These are phyloP conservation scores for Dynastes hyllus DNA, from an alignment of 2,888 invertebrate species.

Conservation along the genomic window DNA sequence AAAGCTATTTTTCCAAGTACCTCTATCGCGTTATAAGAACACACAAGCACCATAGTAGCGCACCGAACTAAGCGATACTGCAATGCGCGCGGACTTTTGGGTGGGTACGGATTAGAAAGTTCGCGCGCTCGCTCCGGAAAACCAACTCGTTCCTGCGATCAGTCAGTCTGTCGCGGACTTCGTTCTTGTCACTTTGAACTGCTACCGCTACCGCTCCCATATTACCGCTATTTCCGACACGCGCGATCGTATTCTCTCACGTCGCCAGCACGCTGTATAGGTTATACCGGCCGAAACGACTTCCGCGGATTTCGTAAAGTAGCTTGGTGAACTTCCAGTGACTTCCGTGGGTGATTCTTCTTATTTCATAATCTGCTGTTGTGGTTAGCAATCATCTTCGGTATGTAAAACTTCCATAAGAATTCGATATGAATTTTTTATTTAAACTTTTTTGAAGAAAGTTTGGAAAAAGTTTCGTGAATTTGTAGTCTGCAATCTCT, in stretches of 20 bases:
- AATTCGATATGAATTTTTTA: too few relatives aligned
- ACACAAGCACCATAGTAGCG: conserved; percentile 18
- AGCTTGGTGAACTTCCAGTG: conserved; percentile 56
- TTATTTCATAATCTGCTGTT: conserved; percentile 25
- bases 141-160: conserved; percentile 55
- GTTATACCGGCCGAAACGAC: conserved; percentile 51
- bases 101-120: conserved; percentile 64
- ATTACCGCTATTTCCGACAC: conserved; percentile 28
- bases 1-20: background rate
- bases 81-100: conserved; percentile 61
- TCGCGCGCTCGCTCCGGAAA: conserved; percentile 56
- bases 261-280: background rate
- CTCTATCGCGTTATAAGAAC: conserved; percentile 5
- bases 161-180: conserved; percentile 59
- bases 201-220: conserved; percentile 33
- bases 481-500: background rate
- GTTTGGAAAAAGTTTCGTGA: background rate
- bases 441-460: background rate
- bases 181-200: conserved; percentile 48
- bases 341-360: conserved; percentile 51
- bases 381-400: conserved; percentile 8
- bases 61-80: conserved; percentile 56
- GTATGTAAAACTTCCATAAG: conserved; percentile 16
- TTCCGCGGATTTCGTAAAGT: conserved; percentile 55
- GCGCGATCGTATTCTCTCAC: conserved; percentile 22